Evolutionary conservation across 2,113 vertebrate species (phyloP).

Genomic region (Xiphophorus hellerii): DNA sequence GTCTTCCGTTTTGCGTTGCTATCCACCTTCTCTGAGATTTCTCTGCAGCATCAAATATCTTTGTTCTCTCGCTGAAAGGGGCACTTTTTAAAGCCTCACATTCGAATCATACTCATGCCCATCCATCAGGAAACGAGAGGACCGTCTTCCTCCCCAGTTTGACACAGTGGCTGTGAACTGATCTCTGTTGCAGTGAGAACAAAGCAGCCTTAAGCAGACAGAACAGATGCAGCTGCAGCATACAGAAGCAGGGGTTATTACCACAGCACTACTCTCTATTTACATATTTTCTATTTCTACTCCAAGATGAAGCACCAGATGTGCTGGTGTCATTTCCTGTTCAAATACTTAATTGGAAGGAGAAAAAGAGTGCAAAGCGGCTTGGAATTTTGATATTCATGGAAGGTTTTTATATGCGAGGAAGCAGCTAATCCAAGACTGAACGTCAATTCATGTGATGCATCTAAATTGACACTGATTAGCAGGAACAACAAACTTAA

Average conservation of each 20-base stretch:
- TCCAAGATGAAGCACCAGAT: slow-evolving; percentile 51
- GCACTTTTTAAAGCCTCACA: slow-evolving; percentile 57
- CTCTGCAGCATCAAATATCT: slow-evolving; percentile 46
- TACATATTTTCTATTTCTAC: slow-evolving; percentile 26
- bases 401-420: neutral
- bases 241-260: slow-evolving; percentile 36
- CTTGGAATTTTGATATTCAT: slow-evolving; percentile 5
- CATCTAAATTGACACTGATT: slow-evolving; percentile 10
- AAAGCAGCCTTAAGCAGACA: slow-evolving; percentile 44
- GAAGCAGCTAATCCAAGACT: neutral
- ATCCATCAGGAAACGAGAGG: slow-evolving; percentile 63
- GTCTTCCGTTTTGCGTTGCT: neutral
- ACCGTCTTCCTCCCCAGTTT: slow-evolving; percentile 59
- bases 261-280: slow-evolving; percentile 38
- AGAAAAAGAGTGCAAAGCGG: slow-evolving; percentile 2
- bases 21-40: slow-evolving; percentile 4
- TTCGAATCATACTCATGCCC: slow-evolving; percentile 58
- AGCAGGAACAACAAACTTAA: slow-evolving; percentile 26
- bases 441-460: neutral
- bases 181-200: slow-evolving; percentile 52
- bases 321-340: slow-evolving; percentile 40
- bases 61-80: slow-evolving; percentile 49
- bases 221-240: slow-evolving; percentile 47
- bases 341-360: slow-evolving; percentile 5
- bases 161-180: slow-evolving; percentile 60